Percentiles rank a stretch among this genome's conserved stretches.
phyloP scores from a whole-genome alignment of 2,797 vertebrate genomes.

The Hippopotamyrus pictus region DNA sequence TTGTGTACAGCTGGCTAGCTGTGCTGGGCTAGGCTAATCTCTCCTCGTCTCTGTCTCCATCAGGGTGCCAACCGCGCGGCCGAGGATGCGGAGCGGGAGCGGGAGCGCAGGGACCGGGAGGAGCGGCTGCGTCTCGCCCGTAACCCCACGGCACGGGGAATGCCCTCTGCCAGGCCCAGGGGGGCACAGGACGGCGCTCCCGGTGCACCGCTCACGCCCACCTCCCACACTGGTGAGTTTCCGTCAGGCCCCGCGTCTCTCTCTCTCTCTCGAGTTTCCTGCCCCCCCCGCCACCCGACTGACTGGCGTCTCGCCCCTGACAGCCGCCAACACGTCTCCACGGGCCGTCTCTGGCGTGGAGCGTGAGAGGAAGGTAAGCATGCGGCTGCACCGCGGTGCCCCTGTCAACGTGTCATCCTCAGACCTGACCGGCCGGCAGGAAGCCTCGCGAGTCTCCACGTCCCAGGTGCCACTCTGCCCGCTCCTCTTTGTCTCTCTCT shows the following conservation, averaged over 20 bases:
- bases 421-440: conserved; percentile 77
- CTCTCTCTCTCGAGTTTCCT: neutral
- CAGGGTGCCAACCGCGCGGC: conserved; percentile 86
- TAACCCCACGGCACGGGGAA: conserved; percentile 76
- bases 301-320: neutral
- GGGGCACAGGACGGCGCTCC: conserved; percentile 77
- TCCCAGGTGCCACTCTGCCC: conserved; percentile 71
- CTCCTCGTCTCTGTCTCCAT: neutral
- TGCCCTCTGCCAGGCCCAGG: conserved; percentile 80
- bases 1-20: neutral
- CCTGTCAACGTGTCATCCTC: conserved; percentile 82
- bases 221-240: conserved; percentile 69
- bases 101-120: conserved; percentile 83
- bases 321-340: conserved; percentile 78
- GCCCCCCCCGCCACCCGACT: conserved; percentile 30
- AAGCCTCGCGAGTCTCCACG: conserved; percentile 90
- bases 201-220: conserved; percentile 83
- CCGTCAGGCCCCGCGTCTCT: neutral
- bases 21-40: neutral
- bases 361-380: conserved; percentile 79
- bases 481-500: neutral
- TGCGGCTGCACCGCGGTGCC: conserved; percentile 86
- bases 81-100: conserved; percentile 81
- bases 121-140: conserved; percentile 82
- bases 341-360: conserved; percentile 73